These are phyloP conservation scores for Microplitis manilae DNA, from an alignment of 2,888 invertebrate genomes.

Conservation along the genomic window DNA sequence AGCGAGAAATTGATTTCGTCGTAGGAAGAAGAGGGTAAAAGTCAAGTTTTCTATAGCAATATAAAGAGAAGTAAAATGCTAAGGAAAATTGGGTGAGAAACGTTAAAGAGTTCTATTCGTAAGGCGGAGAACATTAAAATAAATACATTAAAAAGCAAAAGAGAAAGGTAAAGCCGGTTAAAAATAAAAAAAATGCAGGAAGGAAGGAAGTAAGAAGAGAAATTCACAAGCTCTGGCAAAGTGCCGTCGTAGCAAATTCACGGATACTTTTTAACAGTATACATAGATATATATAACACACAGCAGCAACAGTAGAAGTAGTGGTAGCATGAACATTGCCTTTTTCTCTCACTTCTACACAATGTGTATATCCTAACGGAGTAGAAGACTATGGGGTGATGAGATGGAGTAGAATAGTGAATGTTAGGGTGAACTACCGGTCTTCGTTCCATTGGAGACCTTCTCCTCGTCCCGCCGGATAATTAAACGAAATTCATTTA, in stretches of 20 bases:
- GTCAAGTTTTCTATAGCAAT: conserved; percentile 14
- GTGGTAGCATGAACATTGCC: neutral
- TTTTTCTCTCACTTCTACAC: conserved; percentile 1
- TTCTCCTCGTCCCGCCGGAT: conserved; percentile 58
- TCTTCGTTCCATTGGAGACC: conserved; percentile 51
- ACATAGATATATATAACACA: neutral
- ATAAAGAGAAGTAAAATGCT: conserved; percentile 22
- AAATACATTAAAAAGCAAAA: conserved; percentile 37
- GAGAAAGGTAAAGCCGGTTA: neutral
- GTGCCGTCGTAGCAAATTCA: conserved; percentile 60
- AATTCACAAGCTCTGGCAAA: conserved; percentile 55
- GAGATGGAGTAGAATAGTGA: neutral
- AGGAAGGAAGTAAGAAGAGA: conserved; percentile 47
- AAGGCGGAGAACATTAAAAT: conserved; percentile 9
- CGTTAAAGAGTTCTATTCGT: conserved; percentile 22
- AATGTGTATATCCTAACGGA: neutral
- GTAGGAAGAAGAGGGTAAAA: conserved; percentile 10
- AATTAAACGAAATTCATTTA: conserved; percentile 72
- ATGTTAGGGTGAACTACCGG: conserved; percentile 32
- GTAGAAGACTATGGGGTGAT: neutral
- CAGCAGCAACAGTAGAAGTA: neutral
- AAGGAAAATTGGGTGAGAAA: conserved; percentile 29
- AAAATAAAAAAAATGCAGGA: conserved; percentile 40
- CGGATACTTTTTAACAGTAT: conserved; percentile 33
- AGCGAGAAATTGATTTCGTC: conserved; percentile 15